phyloP scores from a whole-genome alignment of 2,113 vertebrate species.

The Scophthalmus maximus region DNA sequence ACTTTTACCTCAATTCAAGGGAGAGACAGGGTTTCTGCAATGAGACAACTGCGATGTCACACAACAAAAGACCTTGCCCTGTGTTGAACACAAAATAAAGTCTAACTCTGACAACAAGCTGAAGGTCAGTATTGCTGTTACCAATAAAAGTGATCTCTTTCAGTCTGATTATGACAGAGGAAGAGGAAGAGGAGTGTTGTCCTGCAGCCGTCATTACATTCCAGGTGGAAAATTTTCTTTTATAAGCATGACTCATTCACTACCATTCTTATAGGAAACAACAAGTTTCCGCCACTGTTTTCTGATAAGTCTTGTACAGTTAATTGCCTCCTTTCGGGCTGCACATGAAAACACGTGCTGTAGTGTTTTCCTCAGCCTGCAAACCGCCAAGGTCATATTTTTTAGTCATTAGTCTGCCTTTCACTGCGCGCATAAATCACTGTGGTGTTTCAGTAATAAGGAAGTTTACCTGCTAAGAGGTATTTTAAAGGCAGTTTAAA shows the following conservation, averaged over 20 bases:
- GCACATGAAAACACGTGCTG: slow-evolving; percentile 51
- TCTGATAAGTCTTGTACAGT: slow-evolving; percentile 18
- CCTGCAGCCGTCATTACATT: neutral
- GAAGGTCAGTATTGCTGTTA: neutral
- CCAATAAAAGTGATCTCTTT: neutral
- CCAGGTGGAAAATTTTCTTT: slow-evolving; percentile 21
- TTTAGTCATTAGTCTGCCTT: slow-evolving; percentile 57
- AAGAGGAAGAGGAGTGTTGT: neutral
- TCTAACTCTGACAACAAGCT: neutral
- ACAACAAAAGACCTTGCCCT: neutral
- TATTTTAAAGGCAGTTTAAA: slow-evolving; percentile 68
- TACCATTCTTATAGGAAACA: slow-evolving; percentile 10
- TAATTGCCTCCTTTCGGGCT: slow-evolving; percentile 28
- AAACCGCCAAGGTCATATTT: slow-evolving; percentile 72
- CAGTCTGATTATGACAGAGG: slow-evolving; percentile 10
- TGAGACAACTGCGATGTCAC: slow-evolving; percentile 17
- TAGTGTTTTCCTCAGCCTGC: slow-evolving; percentile 48
- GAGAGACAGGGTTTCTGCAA: slow-evolving; percentile 4
- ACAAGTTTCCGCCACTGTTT: neutral
- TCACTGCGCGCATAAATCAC: slow-evolving; percentile 71
- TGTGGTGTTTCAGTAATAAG: slow-evolving; percentile 77
- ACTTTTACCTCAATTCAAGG: slow-evolving; percentile 23
- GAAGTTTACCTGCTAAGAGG: slow-evolving; percentile 77
- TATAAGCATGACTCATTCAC: slow-evolving; percentile 18
- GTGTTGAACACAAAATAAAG: neutral